Conservation (phyloP, 2,888 invertebrate species). For the Halocaridina rubra region DNA sequence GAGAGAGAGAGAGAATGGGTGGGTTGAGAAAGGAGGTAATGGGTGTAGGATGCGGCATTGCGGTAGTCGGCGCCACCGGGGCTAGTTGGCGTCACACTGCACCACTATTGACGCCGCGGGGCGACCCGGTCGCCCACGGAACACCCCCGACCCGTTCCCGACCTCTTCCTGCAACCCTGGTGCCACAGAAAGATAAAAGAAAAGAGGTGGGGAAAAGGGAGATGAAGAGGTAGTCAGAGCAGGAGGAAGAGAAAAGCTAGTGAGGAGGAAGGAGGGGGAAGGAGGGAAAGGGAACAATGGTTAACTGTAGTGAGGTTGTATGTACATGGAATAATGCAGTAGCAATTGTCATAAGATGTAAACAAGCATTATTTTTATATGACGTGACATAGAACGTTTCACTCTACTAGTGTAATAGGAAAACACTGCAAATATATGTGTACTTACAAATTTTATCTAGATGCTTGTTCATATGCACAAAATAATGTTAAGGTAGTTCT, state of each 20-base stretch:
- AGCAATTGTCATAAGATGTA: too few species aligned
- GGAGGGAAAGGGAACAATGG: background rate
- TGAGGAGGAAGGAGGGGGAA: background rate
- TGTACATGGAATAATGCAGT: too few species aligned
- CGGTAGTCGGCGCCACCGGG: conserved; percentile 30
- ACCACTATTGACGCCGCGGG: conserved; percentile 35
- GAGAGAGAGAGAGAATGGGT: background rate
- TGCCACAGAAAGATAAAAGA: background rate
- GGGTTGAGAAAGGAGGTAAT: background rate
- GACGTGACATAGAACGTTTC: too few species aligned
- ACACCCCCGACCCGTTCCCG: background rate
- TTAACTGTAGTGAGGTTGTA: background rate
- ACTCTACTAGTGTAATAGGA: too few species aligned
- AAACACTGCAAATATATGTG: too few species aligned
- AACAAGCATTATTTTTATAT: too few species aligned
- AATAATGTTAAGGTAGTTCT: too few species aligned
- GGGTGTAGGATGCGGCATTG: conserved; percentile 15
- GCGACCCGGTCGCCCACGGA: background rate
- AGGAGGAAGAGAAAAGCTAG: background rate
- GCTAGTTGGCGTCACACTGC: conserved; percentile 41
- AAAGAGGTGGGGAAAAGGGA: background rate
- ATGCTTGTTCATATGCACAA: too few species aligned
- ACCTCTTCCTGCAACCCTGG: background rate
- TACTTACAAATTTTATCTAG: too few species aligned
- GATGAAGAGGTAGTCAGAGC: background rate